phyloP scores from a whole-genome alignment of 1,140 invertebrate genomes.

The Leptopilina boulardi region DNA sequence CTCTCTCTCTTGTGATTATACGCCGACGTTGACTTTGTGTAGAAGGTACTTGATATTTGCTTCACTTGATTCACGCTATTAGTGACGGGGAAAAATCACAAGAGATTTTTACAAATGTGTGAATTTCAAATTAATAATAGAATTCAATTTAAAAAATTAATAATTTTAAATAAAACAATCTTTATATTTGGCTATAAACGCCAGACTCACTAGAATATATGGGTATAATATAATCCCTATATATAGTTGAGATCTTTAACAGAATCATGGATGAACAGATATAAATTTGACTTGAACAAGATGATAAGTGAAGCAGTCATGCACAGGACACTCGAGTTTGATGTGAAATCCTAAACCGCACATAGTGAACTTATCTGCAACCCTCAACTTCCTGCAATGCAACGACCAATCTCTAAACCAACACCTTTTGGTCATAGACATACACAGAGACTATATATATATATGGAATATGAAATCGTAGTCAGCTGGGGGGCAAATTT shows the following conservation, averaged over 20 bases:
- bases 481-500: conserved; percentile 13
- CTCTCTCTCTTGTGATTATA: conserved; percentile 26
- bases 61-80: too few species aligned
- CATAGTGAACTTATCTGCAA: neutral
- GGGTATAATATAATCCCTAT: neutral
- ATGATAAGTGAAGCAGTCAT: neutral
- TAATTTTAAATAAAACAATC: too few species aligned
- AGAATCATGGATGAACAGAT: neutral
- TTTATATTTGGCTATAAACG: too few species aligned
- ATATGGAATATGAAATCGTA: conserved; percentile 3
- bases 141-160: too few species aligned
- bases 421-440: conserved; percentile 9
- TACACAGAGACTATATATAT: neutral
- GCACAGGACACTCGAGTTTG: conserved; percentile 12
- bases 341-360: conserved; percentile 8
- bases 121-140: too few species aligned
- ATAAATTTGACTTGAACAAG: neutral
- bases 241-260: neutral
- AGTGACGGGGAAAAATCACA: too few species aligned
- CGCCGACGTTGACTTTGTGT: neutral
- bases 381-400: conserved; percentile 12
- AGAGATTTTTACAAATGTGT: too few species aligned
- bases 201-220: neutral
- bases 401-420: conserved; percentile 27
- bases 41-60: too few species aligned